Conservation (phyloP, 1,140 invertebrate species). For the Macrobrachium nipponense region DNA sequence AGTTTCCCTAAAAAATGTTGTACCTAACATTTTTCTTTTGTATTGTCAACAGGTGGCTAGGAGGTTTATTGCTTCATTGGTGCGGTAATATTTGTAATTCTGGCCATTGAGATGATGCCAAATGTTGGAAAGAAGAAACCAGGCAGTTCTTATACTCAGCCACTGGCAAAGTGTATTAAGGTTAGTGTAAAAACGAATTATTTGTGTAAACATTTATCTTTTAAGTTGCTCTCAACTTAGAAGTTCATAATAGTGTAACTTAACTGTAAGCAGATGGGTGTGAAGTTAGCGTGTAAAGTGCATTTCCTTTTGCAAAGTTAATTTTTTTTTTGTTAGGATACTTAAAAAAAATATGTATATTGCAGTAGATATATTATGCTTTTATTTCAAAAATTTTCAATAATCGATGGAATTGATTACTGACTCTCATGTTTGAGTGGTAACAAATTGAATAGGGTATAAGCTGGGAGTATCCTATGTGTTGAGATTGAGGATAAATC, state of each 20-base stretch:
- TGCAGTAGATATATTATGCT: no score
- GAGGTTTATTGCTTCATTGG: conserved; percentile 94
- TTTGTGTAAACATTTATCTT: background rate
- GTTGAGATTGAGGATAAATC: no score
- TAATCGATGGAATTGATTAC: no score
- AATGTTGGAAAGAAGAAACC: conserved; percentile 78
- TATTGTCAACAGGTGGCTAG: conserved; percentile 79
- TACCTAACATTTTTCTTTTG: background rate
- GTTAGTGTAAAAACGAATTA: conserved; percentile 2
- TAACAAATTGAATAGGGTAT: no score
- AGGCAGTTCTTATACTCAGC: conserved; percentile 61
- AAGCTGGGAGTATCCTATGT: no score
- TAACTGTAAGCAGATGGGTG: background rate
- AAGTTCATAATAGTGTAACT: no score
- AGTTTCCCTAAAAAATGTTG: background rate
- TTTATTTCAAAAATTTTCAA: no score
- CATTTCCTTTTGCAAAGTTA: no score
- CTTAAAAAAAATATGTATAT: no score
- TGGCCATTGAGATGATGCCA: conserved; percentile 94
- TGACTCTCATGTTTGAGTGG: no score
- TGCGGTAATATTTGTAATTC: conserved; percentile 95
- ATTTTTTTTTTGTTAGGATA: no score
- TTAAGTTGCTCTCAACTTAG: background rate
- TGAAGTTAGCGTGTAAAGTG: background rate
- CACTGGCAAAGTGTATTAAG: conserved; percentile 63